Evolutionary conservation across 2,888 invertebrate genomes (phyloP).

Genomic region (Agonopterix heracliana): DNA sequence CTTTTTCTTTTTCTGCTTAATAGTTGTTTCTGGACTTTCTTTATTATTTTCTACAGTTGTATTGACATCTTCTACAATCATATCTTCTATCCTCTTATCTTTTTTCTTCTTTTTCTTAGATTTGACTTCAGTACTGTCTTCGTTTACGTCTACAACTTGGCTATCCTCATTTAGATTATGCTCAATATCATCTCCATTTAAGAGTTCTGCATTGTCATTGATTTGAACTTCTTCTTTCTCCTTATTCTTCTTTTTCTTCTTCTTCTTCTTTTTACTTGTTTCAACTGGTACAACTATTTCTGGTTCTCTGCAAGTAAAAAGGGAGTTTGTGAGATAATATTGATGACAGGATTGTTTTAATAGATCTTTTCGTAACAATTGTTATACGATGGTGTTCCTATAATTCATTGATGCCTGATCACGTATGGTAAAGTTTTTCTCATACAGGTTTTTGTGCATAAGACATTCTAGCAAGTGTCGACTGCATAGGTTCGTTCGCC

Average conservation of each 20-base stretch:
- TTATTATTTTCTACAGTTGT: conserved; percentile 2
- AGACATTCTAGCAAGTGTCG: no score
- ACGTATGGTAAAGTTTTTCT: no score
- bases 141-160: not conserved
- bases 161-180: conserved; percentile 14
- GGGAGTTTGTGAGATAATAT: not conserved
- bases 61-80: conserved; percentile 2
- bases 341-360: not conserved
- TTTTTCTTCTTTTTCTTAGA: conserved; percentile 4
- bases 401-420: no score
- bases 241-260: conserved; percentile 51
- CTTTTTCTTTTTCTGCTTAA: not conserved
- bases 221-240: conserved; percentile 5
- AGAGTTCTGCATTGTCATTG: conserved; percentile 6
- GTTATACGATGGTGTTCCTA: no score
- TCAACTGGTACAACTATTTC: conserved; percentile 47
- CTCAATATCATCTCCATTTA: conserved; percentile 3
- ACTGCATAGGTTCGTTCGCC: no score
- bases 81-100: conserved; percentile 1
- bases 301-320: conserved; percentile 44
- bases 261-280: conserved; percentile 52
- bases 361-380: no score
- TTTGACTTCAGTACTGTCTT: not conserved
- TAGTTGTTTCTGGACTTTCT: not conserved
- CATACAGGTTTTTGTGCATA: no score